A percentile compares a stretch with the other conserved stretches of the same genome.
These are phyloP conservation scores for Amniataba percoides DNA, from an alignment of 2,797 vertebrate species.

Conservation along the genomic window DNA sequence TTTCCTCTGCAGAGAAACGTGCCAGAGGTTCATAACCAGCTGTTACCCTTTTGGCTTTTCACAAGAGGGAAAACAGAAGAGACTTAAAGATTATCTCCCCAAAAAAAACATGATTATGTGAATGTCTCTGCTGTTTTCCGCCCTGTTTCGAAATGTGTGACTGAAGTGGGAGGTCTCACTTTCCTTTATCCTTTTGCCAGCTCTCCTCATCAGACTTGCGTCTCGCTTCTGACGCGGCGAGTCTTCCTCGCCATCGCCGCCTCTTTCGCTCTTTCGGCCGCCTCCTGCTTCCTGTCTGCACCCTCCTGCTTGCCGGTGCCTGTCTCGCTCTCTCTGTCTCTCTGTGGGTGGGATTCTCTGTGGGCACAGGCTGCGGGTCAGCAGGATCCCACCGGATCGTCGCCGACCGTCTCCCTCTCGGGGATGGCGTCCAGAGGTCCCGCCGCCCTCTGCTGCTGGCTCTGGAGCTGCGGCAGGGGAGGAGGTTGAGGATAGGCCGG, in stretches of 20 bases:
- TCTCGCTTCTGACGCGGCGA: conserved; percentile 75
- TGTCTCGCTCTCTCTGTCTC: conserved; percentile 49
- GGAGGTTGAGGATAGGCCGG: conserved; percentile 75
- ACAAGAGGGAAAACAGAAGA: conserved; percentile 35
- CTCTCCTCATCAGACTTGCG: conserved; percentile 67
- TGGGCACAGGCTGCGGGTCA: conserved; percentile 85
- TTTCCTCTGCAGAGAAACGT: conserved; percentile 15
- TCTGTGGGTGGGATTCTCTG: conserved; percentile 72
- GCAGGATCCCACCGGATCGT: conserved; percentile 76
- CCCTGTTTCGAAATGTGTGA: conserved; percentile 33
- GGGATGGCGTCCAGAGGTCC: conserved; percentile 82
- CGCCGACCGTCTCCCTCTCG: conserved; percentile 81
- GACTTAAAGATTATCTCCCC: conserved; percentile 17
- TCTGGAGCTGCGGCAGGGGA: conserved; percentile 60
- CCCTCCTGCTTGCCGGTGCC: conserved; percentile 22
- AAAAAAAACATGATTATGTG: background rate
- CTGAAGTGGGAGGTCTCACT: conserved; percentile 24
- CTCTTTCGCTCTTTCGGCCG: conserved; percentile 54
- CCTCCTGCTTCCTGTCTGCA: conserved; percentile 44
- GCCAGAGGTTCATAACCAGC: conserved; percentile 13
- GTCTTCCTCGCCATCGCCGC: conserved; percentile 57
- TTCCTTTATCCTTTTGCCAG: conserved; percentile 9
- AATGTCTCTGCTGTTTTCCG: conserved; percentile 25
- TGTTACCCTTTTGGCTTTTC: conserved; percentile 27
- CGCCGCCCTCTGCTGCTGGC: conserved; percentile 73